Base-by-base conservation (phyloP, 2,797 vertebrate species). In the Melanotaenia pygmaea region DNA sequence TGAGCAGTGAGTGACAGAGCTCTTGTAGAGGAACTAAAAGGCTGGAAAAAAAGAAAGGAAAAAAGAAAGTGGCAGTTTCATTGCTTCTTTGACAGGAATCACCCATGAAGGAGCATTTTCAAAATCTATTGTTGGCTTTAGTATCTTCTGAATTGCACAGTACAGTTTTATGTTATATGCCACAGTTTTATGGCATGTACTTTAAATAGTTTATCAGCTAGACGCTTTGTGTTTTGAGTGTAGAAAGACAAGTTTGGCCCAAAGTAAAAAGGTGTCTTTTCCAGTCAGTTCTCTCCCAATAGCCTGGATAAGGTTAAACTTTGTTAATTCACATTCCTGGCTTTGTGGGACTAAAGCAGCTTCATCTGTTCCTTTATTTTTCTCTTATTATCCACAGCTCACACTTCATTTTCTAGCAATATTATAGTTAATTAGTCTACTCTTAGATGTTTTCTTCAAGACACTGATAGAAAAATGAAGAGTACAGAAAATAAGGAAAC, bases 161-260 rank as follows among this genome's bases (percentile, higher is more conserved):
- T 71, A 10, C 40, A 50, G 24, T 37, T 74, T 72, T 32, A 38
- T 57, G 45, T 28, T 28, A 28, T 28, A 28, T 28, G 28, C 28
- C 28, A 10, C 40, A 50, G 24, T 37, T 74, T 72, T 32, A 38
- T 59, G 45, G 58, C 10, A 1, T 70, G 14, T 81, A 59, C 34
- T 63, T 63, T 11, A 51, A 66, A 18, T 3, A n/a, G 6, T 51
- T 24, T 59, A n/a, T 72, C 38, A 75, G 67, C 81, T 28, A 81
- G 59, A 64, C 40, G 9, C 45, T 8, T 43, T 14, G 4, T 77
- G 1, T 81, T 90, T 80, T 89, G 71, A 84, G 72, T 89, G 77
- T 92, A 99, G 97, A 98, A 98, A 96, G 97, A 97, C 92, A 98
- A 94, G 91, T 95, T 99, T 32, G 97, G 97, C 53, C 97, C 97